Evolutionary conservation across 2,797 vertebrate genomes (phyloP).

Genomic region (Cetoscarus ocellatus): DNA sequence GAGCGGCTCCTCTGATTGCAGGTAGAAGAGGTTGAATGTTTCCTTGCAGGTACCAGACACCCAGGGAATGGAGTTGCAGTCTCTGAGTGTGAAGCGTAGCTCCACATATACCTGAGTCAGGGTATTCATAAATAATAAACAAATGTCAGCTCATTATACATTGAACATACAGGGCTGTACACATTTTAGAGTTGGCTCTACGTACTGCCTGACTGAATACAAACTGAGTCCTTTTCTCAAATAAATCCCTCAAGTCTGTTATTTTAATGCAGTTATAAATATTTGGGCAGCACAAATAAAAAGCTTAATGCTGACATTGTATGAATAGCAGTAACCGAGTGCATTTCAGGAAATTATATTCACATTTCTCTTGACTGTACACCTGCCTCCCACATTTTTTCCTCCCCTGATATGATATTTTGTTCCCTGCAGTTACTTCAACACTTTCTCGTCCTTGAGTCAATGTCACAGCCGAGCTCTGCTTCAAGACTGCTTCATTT

Average conservation of each 20-base stretch:
- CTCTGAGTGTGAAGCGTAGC: constrained; percentile 96
- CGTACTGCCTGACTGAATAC: neutral
- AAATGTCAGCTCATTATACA: neutral
- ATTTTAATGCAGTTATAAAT: neutral
- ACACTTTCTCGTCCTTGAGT: constrained; percentile 14
- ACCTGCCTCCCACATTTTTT: constrained; percentile 8
- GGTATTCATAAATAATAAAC: constrained; percentile 7
- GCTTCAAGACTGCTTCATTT: constrained; percentile 9
- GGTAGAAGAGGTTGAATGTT: constrained; percentile 97
- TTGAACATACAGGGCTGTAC: neutral
- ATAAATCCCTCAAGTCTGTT: neutral
- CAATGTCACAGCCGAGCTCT: constrained; percentile 17
- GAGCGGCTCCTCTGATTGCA: constrained; percentile 92
- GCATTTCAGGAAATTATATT: no score
- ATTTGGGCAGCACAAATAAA: neutral
- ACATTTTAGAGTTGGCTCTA: neutral
- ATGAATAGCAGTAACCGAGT: neutral
- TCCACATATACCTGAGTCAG: constrained; percentile 90
- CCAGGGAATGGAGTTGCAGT: constrained; percentile 99
- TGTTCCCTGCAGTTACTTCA: neutral
- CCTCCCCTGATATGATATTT: neutral
- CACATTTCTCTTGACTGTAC: neutral
- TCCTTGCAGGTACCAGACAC: constrained; percentile 98
- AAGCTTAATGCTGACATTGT: neutral
- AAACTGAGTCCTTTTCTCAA: neutral